Evolutionary conservation across 2,888 invertebrate genomes (phyloP), one percentile per base, ranked within the genome.

Genomic region (Standfussiana lucernea): DNA sequence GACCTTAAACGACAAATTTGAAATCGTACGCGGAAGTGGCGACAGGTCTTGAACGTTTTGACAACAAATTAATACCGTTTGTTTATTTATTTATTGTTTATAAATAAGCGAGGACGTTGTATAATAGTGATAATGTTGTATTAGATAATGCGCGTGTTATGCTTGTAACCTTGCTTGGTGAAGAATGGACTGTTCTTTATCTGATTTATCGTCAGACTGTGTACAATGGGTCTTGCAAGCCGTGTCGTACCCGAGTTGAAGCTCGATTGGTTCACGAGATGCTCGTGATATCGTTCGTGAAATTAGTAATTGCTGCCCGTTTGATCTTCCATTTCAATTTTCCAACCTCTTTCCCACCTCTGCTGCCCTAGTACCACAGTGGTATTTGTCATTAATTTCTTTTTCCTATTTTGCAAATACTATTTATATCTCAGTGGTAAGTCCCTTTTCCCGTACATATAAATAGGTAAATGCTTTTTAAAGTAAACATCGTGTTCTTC

Each of bases 91-190:
- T 77, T 78, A 72, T 75, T 83, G 84, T 88, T 89, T 80, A 85
- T 85, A 82, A 86, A 87, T 83, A 85, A 76, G 70, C 87, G 76
- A 88, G 87, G 88, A 79, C 88, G 64, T 66, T 80, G 73, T 82
- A 72, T 79, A 78, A 76, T 74, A 69, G 61, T 59, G 69, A 72
- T 85, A 75, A 81, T 75, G 59, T 72, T 74, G 72, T 78, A 59
- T 84, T 77, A 77, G 77, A 77, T 73, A 77, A 84, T 75, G 28
- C 59, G 53, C 68, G 80, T 74, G 62, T 83, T 77, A 69, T 80
- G 72, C 62, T 67, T n/a, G 62, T 71, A 56, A 71, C 85, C 84
- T 84, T 77, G 84, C 40, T 64, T 13, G 35, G 40, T 62, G 71
- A 80, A 77, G 81, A 83, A 84, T 75, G 50, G 79, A 45, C 59